A percentile compares a stretch with the other conserved stretches of the same genome.
Evolutionary conservation across 2,113 vertebrate genomes (phyloP).

Genomic region (Poecile atricapillus): DNA sequence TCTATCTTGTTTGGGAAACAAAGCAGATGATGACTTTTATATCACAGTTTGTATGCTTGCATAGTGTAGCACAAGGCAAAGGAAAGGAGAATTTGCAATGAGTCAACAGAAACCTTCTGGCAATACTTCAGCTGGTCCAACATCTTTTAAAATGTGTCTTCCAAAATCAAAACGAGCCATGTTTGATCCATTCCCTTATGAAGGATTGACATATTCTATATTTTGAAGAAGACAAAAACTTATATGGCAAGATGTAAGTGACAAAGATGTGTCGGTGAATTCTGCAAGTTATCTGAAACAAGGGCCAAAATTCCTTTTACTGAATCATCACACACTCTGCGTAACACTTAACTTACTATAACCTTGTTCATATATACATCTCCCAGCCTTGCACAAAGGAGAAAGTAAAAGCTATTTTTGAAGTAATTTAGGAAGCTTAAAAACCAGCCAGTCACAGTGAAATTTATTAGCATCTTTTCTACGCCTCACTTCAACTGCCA

Average conservation of each 20-base stretch:
- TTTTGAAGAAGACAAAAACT: not conserved
- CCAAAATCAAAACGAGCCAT: not conserved
- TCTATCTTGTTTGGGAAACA: not conserved
- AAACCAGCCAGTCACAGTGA: constrained; percentile 31
- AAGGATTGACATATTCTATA: not conserved
- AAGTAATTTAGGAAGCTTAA: constrained; percentile 63
- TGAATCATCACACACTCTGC: not conserved
- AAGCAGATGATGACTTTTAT: not conserved
- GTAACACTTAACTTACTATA: not conserved
- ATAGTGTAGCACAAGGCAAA: not conserved
- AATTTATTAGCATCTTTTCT: constrained; percentile 61
- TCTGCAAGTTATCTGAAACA: constrained; percentile 13
- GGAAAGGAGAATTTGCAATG: not conserved
- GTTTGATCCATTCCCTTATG: accelerated
- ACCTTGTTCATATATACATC: not conserved
- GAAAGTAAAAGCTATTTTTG: constrained; percentile 52
- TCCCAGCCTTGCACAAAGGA: constrained; percentile 7
- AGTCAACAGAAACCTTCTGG: not conserved
- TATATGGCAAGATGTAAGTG: not conserved
- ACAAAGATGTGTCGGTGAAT: not conserved
- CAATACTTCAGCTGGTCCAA: not conserved
- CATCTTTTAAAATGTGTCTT: not conserved
- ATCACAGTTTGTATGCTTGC: not conserved
- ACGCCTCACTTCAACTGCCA: constrained; percentile 42
- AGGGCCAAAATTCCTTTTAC: constrained; percentile 39